Conservation (phyloP, 2,888 invertebrate species). For the Sarcophaga variegata region DNA sequence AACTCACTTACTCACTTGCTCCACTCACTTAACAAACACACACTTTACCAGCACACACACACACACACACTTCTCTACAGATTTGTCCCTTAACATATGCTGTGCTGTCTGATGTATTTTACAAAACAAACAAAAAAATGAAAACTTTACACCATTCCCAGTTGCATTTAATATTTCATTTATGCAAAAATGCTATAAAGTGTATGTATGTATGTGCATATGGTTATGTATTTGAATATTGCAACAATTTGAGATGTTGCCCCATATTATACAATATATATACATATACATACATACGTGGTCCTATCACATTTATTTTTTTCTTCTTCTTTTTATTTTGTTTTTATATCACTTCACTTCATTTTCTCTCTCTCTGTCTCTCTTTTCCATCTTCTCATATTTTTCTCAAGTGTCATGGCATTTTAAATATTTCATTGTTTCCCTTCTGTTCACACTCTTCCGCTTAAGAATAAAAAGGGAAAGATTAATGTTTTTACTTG, state of each 20-base stretch:
- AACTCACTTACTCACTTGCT: constrained; percentile 40
- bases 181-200: neutral
- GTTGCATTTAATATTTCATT: neutral
- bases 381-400: constrained; percentile 7
- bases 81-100: constrained; percentile 34
- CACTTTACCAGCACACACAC: neutral
- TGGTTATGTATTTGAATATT: neutral
- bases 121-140: neutral
- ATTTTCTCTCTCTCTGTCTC: neutral
- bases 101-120: neutral
- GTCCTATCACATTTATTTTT: constrained; percentile 41
- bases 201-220: neutral
- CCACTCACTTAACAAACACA: constrained; percentile 11
- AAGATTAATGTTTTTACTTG: constrained; percentile 19
- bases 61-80: neutral
- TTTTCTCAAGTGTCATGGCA: constrained; percentile 55
- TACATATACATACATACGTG: constrained; percentile 29
- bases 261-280: neutral
- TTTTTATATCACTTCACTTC: constrained; percentile 26
- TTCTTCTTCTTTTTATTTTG: constrained; percentile 15
- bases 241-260: neutral
- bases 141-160: neutral
- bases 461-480: neutral
- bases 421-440: constrained; percentile 54
- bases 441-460: constrained; percentile 17